Base-by-base conservation (phyloP, 2,797 vertebrate species). In the Spinus olivaceus region DNA sequence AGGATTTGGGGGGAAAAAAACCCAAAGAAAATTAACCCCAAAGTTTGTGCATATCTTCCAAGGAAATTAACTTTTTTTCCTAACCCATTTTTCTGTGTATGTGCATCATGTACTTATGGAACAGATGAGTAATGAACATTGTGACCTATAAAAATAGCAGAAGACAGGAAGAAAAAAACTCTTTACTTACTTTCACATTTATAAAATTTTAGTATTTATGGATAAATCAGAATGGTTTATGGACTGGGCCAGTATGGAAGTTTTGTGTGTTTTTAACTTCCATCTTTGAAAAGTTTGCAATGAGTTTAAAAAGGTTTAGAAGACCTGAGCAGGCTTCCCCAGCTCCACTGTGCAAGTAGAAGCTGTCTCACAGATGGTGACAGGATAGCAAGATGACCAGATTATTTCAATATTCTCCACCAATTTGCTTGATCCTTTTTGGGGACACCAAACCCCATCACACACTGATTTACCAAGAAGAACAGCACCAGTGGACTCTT, bases 121-220 rank as follows among this genome's bases (percentile, higher is more conserved):
- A 73, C 30, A 95, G 42, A 60, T 47, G 24, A 86, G 32, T 67
- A 77, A 86, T 9, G 22, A 95, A 22, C 63, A 73, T 59, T 50
- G 33, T 86, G 61, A 69, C 69, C 57, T 86, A 57, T 22, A 92
- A 92, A 92, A 90, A 6, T 10, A 84, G 61, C 50, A 92, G 64
- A 81, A 84, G 33, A 70, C 2, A 4, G 16, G 18, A 61, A 46
- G 37, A 14, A 65, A 86, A 60, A 61, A 24, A 0, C 1, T 9
- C 6, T 65, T 35, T 32, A 16, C 71, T 92, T 33, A 59, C 28
- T 69, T 81, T 50, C 47, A 56, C 17, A 70, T 84, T 61, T 85
- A 54, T n/a, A 42, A 80, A 85, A 50, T 63, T 37, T 0, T 22
- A 44, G 28, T 21, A 51, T 71, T 82, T 78, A 77, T 42, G 27